These are phyloP conservation scores for Polyommatus iphigenia DNA, from an alignment of 2,888 invertebrate genomes.

Conservation along the genomic window DNA sequence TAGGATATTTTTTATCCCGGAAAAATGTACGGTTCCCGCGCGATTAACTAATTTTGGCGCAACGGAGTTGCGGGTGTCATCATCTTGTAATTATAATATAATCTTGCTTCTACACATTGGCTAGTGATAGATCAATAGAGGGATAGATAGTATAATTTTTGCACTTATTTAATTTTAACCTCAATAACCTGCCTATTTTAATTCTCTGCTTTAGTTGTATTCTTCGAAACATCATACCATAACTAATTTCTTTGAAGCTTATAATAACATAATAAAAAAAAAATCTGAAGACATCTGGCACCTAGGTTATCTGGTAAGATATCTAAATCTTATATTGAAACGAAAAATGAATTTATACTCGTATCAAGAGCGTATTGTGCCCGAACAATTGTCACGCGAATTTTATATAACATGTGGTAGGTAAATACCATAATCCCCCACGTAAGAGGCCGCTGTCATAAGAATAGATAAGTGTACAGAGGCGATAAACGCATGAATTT, in stretches of 20 bases:
- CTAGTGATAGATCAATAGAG: too few species aligned
- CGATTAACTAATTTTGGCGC: too few species aligned
- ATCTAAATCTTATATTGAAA: constrained; percentile 25
- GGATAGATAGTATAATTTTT: too few species aligned
- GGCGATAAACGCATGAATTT: not conserved
- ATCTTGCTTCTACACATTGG: not conserved
- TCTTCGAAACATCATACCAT: too few species aligned
- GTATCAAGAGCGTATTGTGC: constrained; percentile 28
- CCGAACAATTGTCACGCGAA: constrained; percentile 39
- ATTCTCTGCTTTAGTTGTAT: too few species aligned
- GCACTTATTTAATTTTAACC: too few species aligned
- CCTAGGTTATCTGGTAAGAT: constrained; percentile 9
- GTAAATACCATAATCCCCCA: constrained; percentile 68
- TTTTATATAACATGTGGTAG: constrained; percentile 45
- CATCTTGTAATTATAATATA: not conserved
- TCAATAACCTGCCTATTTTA: too few species aligned
- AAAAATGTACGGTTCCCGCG: too few species aligned
- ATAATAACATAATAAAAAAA: not conserved
- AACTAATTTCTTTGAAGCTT: not conserved
- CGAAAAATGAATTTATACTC: constrained; percentile 27
- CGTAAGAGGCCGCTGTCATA: constrained; percentile 50
- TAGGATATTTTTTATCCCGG: too few species aligned
- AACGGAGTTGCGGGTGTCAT: too few species aligned
- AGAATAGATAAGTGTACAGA: not conserved
- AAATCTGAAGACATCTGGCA: not conserved